phyloP scores from a whole-genome alignment of 2,888 invertebrate genomes.

The Siphonodentalium dalli region DNA sequence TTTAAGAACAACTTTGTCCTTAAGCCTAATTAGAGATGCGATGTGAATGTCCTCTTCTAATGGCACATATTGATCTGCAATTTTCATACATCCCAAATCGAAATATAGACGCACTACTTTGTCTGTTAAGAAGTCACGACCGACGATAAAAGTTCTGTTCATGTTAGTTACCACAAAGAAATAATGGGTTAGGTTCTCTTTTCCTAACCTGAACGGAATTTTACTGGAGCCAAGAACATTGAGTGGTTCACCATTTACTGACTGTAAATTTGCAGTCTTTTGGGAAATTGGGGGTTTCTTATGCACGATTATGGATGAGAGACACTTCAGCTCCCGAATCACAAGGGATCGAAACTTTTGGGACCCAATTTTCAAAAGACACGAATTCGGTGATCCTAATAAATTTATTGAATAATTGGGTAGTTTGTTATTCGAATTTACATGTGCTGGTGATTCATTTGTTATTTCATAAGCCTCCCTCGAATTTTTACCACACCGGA shows the following conservation, averaged over 20 bases:
- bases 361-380: constrained; percentile 2
- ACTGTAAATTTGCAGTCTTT: neutral
- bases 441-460: too few relatives aligned
- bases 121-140: constrained; percentile 9
- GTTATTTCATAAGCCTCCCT: too few relatives aligned
- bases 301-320: constrained; percentile 13
- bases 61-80: constrained; percentile 12
- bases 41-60: constrained; percentile 24
- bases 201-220: constrained; percentile 2
- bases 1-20: constrained; percentile 1
- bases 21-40: constrained; percentile 8
- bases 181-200: constrained; percentile 1
- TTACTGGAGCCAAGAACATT: constrained; percentile 4
- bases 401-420: neutral
- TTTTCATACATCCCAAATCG: constrained; percentile 13
- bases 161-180: constrained; percentile 11
- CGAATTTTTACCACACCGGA: too few relatives aligned
- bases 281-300: constrained; percentile 2
- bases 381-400: constrained; percentile 5
- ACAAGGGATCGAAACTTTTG: constrained; percentile 17
- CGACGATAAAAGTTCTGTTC: constrained; percentile 19
- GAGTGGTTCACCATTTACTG: neutral
- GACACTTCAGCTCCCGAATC: constrained; percentile 19
- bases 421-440: too few relatives aligned
- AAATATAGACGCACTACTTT: constrained; percentile 19